Conservation (phyloP, 1,140 invertebrate genomes). For the Drosophila oshimai region DNA sequence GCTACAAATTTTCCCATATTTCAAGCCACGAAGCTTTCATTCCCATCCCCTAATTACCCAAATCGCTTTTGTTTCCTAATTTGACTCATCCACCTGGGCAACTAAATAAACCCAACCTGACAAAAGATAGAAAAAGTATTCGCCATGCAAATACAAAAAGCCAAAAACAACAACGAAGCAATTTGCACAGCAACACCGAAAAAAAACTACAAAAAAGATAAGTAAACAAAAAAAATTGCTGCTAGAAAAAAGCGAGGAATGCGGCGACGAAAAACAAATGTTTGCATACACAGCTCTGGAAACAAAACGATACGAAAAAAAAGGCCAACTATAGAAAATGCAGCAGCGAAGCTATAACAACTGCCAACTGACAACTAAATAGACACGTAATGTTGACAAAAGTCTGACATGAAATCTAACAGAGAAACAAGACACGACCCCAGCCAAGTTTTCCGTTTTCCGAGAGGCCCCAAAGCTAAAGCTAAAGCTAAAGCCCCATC, state of each 20-base stretch:
- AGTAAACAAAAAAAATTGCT: slow-evolving; percentile 21
- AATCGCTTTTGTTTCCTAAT: slow-evolving; percentile 1
- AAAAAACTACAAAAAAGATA: neutral
- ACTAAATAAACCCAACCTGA: slow-evolving; percentile 4
- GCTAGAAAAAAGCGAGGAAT: slow-evolving; percentile 36
- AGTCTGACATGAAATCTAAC: slow-evolving; percentile 79
- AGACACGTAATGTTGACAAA: slow-evolving; percentile 79
- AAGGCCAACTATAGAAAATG: slow-evolving; percentile 24
- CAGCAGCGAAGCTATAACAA: slow-evolving; percentile 47
- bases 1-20: neutral
- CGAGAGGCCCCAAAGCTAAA: slow-evolving; percentile 25
- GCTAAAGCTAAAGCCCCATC: neutral
- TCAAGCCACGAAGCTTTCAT: neutral
- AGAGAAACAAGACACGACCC: slow-evolving; percentile 61
- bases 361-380: slow-evolving; percentile 79
- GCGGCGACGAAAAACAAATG: slow-evolving; percentile 54
- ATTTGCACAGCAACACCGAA: slow-evolving; percentile 38
- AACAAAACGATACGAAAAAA: slow-evolving; percentile 25
- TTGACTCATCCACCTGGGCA: slow-evolving; percentile 15
- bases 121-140: slow-evolving; percentile 26
- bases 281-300: slow-evolving; percentile 44
- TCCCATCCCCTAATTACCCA: neutral
- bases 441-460: slow-evolving; percentile 54
- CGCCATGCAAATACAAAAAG: slow-evolving; percentile 35
- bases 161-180: slow-evolving; percentile 31